Evolutionary conservation across 2,113 vertebrate species (phyloP).

Genomic region (Phoenicopterus ruber): DNA sequence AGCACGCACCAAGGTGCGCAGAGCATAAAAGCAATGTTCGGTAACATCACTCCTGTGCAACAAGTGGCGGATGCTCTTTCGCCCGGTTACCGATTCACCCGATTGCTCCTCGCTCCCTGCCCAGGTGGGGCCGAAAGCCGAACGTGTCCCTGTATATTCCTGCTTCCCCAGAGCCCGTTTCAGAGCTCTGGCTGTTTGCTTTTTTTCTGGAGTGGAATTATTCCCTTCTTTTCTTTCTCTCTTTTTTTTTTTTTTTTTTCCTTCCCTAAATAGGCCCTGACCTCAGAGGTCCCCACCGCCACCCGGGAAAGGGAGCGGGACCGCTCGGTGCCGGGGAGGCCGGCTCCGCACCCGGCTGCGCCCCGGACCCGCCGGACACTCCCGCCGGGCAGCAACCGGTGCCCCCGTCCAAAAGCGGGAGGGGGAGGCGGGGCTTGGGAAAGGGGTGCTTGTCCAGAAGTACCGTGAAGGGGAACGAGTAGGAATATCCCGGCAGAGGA

Average conservation of each 20-base stretch:
- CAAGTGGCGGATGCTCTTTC: neutral
- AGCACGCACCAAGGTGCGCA: neutral
- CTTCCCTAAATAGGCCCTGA: neutral
- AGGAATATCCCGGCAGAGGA: neutral
- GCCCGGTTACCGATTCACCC: accelerated
- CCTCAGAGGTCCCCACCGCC: neutral
- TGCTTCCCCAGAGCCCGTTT: neutral
- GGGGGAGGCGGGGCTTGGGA: neutral
- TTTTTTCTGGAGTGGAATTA: neutral
- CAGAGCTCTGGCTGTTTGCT: neutral
- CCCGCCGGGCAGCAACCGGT: neutral
- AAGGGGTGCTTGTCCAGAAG: neutral
- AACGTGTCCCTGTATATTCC: accelerated
- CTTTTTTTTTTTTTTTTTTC: neutral
- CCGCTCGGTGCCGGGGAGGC: accelerated
- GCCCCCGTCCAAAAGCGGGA: neutral
- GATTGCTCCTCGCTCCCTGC: neutral
- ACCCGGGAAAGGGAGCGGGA: neutral
- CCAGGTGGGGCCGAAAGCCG: neutral
- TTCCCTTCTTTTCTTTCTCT: neutral
- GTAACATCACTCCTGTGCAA: neutral
- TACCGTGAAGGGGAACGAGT: too few relatives aligned
- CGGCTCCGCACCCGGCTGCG: neutral
- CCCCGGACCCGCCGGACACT: neutral
- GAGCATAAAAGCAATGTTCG: neutral